phyloP scores from a whole-genome alignment of 2,797 vertebrate species.

The Aphelocoma californica region DNA sequence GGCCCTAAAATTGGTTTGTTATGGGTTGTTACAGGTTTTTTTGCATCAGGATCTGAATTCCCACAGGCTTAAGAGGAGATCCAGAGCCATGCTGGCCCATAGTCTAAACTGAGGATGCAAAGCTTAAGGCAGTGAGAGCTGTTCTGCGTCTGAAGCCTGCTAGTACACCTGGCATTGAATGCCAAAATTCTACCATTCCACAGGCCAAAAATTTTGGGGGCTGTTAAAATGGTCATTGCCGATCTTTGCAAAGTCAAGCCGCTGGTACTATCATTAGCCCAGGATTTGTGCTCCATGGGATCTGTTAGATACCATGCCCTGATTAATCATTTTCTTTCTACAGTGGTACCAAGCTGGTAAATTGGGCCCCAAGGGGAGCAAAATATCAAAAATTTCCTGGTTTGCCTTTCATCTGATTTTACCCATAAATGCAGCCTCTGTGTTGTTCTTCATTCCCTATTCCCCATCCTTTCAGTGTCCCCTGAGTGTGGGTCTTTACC shows the following conservation, averaged over 20 bases:
- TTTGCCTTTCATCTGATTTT: not conserved
- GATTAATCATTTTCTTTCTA: not conserved
- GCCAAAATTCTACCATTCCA: not conserved
- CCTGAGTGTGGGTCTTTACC: not conserved
- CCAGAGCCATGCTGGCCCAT: not conserved
- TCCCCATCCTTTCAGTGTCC: not conserved
- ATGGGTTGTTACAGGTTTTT: not conserved
- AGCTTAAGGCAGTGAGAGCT: not conserved
- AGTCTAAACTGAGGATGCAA: not conserved
- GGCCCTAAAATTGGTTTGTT: not conserved
- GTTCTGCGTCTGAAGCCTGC: not conserved
- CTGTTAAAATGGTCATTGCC: not conserved
- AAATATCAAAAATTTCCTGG: not conserved
- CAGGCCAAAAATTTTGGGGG: not conserved
- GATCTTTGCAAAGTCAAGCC: not conserved
- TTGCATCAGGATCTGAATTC: not conserved
- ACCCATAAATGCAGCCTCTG: not conserved
- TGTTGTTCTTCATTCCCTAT: not conserved
- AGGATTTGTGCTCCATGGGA: not conserved
- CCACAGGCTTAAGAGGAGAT: not conserved
- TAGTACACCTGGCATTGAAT: not conserved
- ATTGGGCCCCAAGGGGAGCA: not conserved
- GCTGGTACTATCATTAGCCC: not conserved
- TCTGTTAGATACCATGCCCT: not conserved
- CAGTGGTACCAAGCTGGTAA: not conserved